Evolutionary conservation across 2,113 vertebrate species (phyloP), one percentile per base, ranked within the genome.

Genomic region (Eolophus roseicapilla): DNA sequence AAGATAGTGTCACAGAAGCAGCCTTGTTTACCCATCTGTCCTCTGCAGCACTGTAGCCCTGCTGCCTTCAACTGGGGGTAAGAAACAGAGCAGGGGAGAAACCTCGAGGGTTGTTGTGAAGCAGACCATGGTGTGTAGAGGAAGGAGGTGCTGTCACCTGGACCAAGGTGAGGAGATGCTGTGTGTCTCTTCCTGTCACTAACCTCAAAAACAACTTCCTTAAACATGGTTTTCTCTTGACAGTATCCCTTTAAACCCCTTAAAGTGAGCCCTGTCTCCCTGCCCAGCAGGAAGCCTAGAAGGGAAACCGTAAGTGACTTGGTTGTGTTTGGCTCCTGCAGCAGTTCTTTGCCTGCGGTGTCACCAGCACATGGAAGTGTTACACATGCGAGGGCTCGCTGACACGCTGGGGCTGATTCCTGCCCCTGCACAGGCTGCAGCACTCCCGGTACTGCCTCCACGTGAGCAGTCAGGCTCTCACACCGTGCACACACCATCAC

Each of bases 221-320:
- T 97, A 97, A 96, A 50, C 95, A 8, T 88, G 92, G 71, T 98
- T 98, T 98, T 98, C 97, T 98, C 85, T 98, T 95, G 96, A 96
- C 97, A 98, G 97, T 96, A 80, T 97, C 95, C 93, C 92, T 97
- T 98, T 98, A 98, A 97, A 95, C 74, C 97, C 94, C 74, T 96
- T 97, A 98, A 97, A 96, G 97, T 95, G 97, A 96, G 97, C 97
- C 95, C 97, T 75, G 97, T 97, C 95, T 97, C 97, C 82, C 96
- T 98, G 94, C 93, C 97, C 97, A 98, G 95, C 97, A 98, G 97
- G 97, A 98, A 97, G 77, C 96, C 97, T 97, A 98, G 95, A 95
- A 98, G 91, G 96, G 97, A 95, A 97, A 97, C 97, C 96, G 98
- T 98, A 98, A 98, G 98, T 98, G 96, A 77, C 89, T 82, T 1